Evolutionary conservation across 2,113 vertebrate species (phyloP).

Genomic region (Etheostoma cragini): DNA sequence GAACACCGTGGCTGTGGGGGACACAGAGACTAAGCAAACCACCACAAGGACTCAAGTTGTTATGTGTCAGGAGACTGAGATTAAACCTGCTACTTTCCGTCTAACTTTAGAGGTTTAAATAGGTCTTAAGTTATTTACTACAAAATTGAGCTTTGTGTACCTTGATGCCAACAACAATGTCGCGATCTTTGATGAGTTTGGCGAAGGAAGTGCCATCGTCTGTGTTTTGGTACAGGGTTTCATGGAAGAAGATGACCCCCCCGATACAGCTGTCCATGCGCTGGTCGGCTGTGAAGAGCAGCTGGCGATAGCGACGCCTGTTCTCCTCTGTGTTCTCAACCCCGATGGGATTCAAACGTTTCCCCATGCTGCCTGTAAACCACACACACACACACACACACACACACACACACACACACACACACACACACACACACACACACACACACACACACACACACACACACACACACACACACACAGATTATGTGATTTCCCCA

Average conservation of each 20-base stretch:
- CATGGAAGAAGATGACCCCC: constrained; percentile 98
- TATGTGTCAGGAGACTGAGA: not conserved
- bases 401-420: not conserved
- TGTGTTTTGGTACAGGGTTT: constrained; percentile 96
- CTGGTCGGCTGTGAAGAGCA: constrained; percentile 93
- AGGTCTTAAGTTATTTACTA: too few relatives aligned
- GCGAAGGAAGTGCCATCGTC: constrained; percentile 91
- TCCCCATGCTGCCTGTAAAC: constrained; percentile 94
- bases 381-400: not conserved
- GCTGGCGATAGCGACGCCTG: constrained; percentile 94
- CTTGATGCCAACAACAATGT: constrained; percentile 97
- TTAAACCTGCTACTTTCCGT: not conserved
- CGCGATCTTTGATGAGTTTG: constrained; percentile 92
- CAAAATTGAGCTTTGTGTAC: constrained; percentile 65
- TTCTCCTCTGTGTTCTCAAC: constrained; percentile 98
- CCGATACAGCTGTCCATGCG: constrained; percentile 94
- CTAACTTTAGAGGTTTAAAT: not conserved
- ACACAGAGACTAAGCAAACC: not conserved
- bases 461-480: not conserved
- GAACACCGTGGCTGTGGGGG: not conserved
- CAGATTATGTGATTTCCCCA: too few relatives aligned
- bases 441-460: constrained; percentile 75
- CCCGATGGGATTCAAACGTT: constrained; percentile 94
- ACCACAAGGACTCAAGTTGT: not conserved
- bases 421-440: too few relatives aligned